phyloP scores from a whole-genome alignment of 2,888 invertebrate species.

The Diaphora mendica region DNA sequence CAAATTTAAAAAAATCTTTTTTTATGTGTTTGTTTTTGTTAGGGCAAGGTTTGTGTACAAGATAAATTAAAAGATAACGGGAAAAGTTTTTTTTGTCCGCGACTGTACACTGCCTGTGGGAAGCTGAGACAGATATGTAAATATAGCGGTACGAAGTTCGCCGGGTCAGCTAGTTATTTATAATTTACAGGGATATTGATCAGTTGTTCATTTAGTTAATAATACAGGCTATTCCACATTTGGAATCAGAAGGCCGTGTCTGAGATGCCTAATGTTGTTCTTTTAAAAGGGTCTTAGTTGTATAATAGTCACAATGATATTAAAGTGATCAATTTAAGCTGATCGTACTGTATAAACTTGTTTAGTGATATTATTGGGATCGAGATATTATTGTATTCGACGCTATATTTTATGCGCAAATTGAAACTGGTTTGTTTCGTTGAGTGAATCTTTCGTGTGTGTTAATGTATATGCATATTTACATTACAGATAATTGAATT shows the following conservation, averaged over 20 bases:
- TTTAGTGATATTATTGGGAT: slow-evolving; percentile 23
- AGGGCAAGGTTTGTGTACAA: no score
- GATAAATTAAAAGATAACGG: no score
- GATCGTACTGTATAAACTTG: slow-evolving; percentile 4
- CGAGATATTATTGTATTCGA: slow-evolving; percentile 32
- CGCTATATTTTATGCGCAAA: slow-evolving; percentile 16
- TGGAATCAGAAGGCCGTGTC: not conserved
- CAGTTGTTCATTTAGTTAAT: not conserved
- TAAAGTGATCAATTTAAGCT: slow-evolving; percentile 4
- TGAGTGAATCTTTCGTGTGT: not conserved
- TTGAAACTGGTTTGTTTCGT: slow-evolving; percentile 23
- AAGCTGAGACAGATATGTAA: no score
- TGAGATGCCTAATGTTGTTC: not conserved
- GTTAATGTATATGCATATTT: not conserved
- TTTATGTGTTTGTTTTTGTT: no score
- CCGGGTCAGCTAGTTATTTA: no score
- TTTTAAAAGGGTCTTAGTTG: not conserved
- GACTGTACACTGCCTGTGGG: no score
- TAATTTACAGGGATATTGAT: not conserved
- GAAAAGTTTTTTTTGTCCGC: no score
- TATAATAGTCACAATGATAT: not conserved
- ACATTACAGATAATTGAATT: not conserved
- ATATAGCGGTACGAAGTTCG: no score
- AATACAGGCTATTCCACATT: not conserved
- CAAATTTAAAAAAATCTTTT: no score